phyloP scores from a whole-genome alignment of 2,888 invertebrate genomes.

The Taenaris catops region DNA sequence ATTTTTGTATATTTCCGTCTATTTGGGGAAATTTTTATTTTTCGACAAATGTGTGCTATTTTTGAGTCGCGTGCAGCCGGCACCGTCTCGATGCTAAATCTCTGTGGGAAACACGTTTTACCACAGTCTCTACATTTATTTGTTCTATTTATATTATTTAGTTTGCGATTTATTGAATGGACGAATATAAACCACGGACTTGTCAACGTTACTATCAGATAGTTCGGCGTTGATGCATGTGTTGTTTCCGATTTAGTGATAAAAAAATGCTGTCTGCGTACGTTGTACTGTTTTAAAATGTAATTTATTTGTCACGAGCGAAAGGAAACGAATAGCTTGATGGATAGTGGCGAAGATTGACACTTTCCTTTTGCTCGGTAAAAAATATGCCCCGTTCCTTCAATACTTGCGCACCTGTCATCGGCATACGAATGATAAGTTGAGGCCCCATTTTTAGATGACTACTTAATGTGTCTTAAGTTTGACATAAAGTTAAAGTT shows the following conservation, averaged over 20 bases:
- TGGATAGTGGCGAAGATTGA: slow-evolving; percentile 67
- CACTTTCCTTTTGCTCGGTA: slow-evolving; percentile 66
- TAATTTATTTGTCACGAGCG: slow-evolving; percentile 51
- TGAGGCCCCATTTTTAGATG: too few species aligned
- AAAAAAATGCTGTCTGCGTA: slow-evolving; percentile 14
- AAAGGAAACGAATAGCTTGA: slow-evolving; percentile 65
- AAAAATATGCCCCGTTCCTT: slow-evolving; percentile 49
- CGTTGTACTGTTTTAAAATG: slow-evolving; percentile 30
- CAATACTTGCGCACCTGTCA: slow-evolving; percentile 35
- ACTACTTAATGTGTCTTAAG: too few species aligned
- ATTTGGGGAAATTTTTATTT: slow-evolving; percentile 78
- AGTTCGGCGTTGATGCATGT: slow-evolving; percentile 13
- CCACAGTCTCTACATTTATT: slow-evolving; percentile 33
- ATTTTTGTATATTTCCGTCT: slow-evolving; percentile 79
- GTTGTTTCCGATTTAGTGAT: slow-evolving; percentile 18
- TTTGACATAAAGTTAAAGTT: too few species aligned
- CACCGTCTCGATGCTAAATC: slow-evolving; percentile 66
- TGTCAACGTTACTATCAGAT: slow-evolving; percentile 9
- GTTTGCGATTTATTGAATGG: slow-evolving; percentile 26
- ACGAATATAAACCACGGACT: slow-evolving; percentile 14
- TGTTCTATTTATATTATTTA: slow-evolving; percentile 32
- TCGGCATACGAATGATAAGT: too few species aligned
- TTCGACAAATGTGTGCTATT: slow-evolving; percentile 77
- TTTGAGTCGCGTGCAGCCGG: slow-evolving; percentile 76
- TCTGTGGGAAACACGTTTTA: slow-evolving; percentile 71